Percentiles rank a stretch among this genome's conserved stretches.
Conservation (phyloP, 64 coral and sea anemone genomes). For the Montipora sp. region DNA sequence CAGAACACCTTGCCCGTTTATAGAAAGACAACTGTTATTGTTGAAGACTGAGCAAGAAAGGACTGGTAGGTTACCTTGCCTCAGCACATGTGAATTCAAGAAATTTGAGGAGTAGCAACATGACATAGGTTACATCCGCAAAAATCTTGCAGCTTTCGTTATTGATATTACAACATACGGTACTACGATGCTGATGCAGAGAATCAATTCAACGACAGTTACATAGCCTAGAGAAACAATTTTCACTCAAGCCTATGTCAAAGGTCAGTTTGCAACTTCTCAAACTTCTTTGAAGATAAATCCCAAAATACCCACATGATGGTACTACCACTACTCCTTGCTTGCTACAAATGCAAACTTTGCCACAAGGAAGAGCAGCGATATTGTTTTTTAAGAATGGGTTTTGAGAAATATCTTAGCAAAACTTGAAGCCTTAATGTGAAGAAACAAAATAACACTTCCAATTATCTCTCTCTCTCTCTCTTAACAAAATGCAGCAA, state of each 20-base stretch:
- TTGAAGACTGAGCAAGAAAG: neutral
- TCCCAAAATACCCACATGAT: conserved; percentile 14
- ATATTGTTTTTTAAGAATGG: neutral
- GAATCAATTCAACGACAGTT: neutral
- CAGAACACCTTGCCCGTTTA: conserved; percentile 35
- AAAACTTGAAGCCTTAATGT: conserved; percentile 15
- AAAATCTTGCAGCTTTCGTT: neutral
- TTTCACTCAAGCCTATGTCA: neutral
- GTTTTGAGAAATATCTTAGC: neutral
- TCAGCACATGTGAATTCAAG: neutral
- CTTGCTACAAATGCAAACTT: neutral
- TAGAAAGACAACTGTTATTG: conserved; percentile 6
- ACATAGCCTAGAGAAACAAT: neutral
- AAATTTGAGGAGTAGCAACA: conserved; percentile 1
- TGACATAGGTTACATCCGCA: conserved; percentile 1
- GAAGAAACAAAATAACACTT: conserved; percentile 18
- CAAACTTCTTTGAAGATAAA: conserved; percentile 8
- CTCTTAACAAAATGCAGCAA: neutral
- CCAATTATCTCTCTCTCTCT: neutral
- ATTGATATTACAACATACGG: neutral
- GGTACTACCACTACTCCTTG: neutral
- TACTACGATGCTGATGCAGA: neutral
- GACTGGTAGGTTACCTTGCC: neutral
- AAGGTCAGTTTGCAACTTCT: conserved; percentile 4
- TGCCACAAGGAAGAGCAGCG: neutral